These are phyloP conservation scores for Drosophila kokeensis DNA, from an alignment of 2,888 invertebrate genomes.

Conservation along the genomic window DNA sequence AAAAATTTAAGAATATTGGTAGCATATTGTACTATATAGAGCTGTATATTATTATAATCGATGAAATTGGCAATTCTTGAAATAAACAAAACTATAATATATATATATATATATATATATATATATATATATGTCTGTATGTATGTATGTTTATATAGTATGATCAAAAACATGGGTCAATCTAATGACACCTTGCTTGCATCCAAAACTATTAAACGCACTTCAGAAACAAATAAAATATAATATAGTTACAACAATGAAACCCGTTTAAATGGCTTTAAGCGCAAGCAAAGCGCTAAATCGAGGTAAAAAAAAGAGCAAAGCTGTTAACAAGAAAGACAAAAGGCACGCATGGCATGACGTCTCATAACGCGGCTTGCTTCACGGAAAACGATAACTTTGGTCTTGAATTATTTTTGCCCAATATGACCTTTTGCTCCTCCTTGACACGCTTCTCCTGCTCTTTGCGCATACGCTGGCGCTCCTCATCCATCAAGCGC, in stretches of 20 bases:
- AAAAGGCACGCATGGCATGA: slow-evolving; percentile 3
- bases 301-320: slow-evolving; percentile 51
- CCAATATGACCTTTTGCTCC: slow-evolving; percentile 98
- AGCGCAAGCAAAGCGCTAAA: slow-evolving; percentile 50
- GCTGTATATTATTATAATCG: slow-evolving; percentile 50
- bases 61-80: slow-evolving; percentile 59
- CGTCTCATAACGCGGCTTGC: slow-evolving; percentile 89
- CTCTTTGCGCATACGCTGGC: slow-evolving; percentile 96
- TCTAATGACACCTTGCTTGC: slow-evolving; percentile 52
- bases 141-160: slow-evolving; percentile 19
- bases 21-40: slow-evolving; percentile 69
- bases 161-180: slow-evolving; percentile 31
- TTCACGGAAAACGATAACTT: slow-evolving; percentile 96
- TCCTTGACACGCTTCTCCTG: slow-evolving; percentile 96
- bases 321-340: slow-evolving; percentile 62
- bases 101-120: slow-evolving; percentile 25
- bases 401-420: slow-evolving; percentile 98
- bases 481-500: slow-evolving; percentile 97
- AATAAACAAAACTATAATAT: slow-evolving; percentile 10
- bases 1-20: slow-evolving; percentile 61
- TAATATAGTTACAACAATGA: slow-evolving; percentile 59
- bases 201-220: slow-evolving; percentile 37
- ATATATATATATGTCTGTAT: slow-evolving; percentile 13
- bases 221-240: slow-evolving; percentile 51
- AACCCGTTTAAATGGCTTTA: slow-evolving; percentile 41